phyloP scores from a whole-genome alignment of 1,140 invertebrate genomes.

The Asbolus verrucosus region DNA sequence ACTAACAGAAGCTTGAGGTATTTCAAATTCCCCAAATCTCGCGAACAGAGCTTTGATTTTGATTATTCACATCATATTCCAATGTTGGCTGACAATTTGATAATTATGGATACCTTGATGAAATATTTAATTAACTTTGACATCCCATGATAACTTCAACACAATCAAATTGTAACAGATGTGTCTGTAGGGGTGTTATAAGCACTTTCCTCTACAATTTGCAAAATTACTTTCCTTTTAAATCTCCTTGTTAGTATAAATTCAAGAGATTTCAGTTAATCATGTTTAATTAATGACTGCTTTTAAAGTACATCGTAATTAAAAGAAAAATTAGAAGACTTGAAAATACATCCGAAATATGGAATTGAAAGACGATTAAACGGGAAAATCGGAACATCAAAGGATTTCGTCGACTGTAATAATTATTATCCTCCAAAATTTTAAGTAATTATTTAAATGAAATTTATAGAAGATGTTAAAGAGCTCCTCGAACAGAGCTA shows the following conservation, averaged over 20 bases:
- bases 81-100: no score
- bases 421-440: slow-evolving; percentile 8
- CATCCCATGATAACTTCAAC: background rate
- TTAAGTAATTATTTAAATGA: background rate
- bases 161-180: no score
- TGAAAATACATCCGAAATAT: slow-evolving; percentile 5
- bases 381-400: background rate
- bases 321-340: background rate
- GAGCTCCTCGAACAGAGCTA: background rate
- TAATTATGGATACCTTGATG: no score
- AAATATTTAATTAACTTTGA: no score
- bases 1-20: no score
- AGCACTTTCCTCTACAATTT: no score
- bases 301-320: slow-evolving; percentile 2
- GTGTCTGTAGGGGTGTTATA: no score
- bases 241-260: background rate
- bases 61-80: no score
- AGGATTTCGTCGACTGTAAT: slow-evolving; percentile 14
- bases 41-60: no score
- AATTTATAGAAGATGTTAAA: background rate
- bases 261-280: background rate
- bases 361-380: background rate
- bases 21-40: no score
- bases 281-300: slow-evolving; percentile 6
- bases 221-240: background rate